Evolutionary conservation across 1,140 invertebrate species (phyloP), one percentile per base, ranked within the genome.

Genomic region (Cydia fagiglandana): DNA sequence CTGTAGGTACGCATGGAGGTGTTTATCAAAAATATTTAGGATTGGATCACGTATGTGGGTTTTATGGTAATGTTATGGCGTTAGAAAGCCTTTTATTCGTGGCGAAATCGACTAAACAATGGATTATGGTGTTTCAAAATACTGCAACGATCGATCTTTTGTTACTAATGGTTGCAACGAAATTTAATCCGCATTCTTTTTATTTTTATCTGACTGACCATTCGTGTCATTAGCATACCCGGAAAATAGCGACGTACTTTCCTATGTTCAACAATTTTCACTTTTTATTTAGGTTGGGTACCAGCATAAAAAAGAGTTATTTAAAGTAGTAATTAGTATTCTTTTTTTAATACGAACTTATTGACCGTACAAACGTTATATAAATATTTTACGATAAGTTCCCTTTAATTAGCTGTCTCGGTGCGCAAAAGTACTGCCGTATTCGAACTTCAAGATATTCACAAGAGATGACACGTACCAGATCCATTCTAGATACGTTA

Each of bases 11-110:
- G n/a, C 82, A 79, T 66, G n/a, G 9, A 78, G 83, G 82, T 84
- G 77, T 83, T 84, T 84, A 86, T 83, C 78, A 78, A 82, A 83
- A 83, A 86, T 85, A 79, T 88, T 86, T 86, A 64, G 85, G 81
- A 82, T 86, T 86, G 79, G 85, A 85, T 86, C 84, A 88, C 81
- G 83, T 64, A 79, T 81, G 82, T 87, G 82, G 83, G 81, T 84
- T 87, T 86, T 86, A 87, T 87, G 81, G 84, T 83, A 88, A 86
- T 86, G 82, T 87, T 87, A 86, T 88, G 82, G 82, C 81, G 79
- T 76, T 79, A 82, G 82, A 80, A 83, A 82, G 76, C 77, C 75
- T 64, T 76, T 73, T 34, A 47, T 50, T 34, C 76, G 66, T 20
- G 77, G 81, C 77, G 77, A 82, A 84, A 82, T 80, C 77, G 76